Evolutionary conservation across 1,140 invertebrate genomes (phyloP), one percentile per base, ranked within the genome.

Genomic region (Meloidogyne chitwoodi): DNA sequence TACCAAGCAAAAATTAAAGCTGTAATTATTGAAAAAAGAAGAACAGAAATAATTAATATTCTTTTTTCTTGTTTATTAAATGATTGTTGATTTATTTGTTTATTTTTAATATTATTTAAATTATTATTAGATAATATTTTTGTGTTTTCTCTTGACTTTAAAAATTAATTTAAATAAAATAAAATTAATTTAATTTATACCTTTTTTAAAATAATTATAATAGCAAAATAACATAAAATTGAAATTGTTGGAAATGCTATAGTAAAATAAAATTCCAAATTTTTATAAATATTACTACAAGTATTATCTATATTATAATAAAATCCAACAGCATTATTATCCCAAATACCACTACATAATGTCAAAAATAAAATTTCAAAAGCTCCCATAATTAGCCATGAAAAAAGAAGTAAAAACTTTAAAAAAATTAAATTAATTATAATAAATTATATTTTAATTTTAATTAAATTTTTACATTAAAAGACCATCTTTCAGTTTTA

Each of bases 1-100:
- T 73, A 73, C 71, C 71, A 73, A 24, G 71, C 24, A n/a, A 65
- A 73, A n/a, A 73, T 73, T n/a, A 73, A 38, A 19, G 71, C 71
- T n/a, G 71, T 61, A 31, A 73, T 73, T n/a, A 63, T 64, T 19
- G 71, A 41, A 29, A 73, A 73, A 12, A 73, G 71, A 34, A 73
- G 56, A 24, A 73, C 29, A 61, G 71, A 73, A 34, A 73, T 61
- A 27, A 63, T 24, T 56, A 72, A 64, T 44, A 72, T 72, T 29
- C 70, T 27, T 63, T 62, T 72, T 2, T 72, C 69, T 61, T 71
- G 69, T 29, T 11, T 44, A 56, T 27, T 72, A 26, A 72, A 63
- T 24, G n/a, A 56, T 63, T 63, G 22, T 63, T 63, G 22, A 31
- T 24, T 65, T 38, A 8, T 16, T 65, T n/a, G 12, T 27, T 29